Evolutionary conservation across 2,113 vertebrate species (phyloP).

Genomic region (Mustela lutreola): DNA sequence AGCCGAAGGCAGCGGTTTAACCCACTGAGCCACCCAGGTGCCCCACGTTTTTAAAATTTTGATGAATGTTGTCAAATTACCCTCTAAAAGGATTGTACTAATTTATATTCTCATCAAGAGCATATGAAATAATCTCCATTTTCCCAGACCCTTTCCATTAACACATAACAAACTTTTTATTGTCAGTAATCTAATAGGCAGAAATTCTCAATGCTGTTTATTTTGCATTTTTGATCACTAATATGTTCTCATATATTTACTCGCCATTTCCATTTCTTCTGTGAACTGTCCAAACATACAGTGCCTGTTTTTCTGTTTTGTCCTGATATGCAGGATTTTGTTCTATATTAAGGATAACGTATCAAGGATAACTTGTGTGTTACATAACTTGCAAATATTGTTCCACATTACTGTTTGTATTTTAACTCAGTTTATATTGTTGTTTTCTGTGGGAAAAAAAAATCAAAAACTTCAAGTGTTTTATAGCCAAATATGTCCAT

Average conservation of each 20-base stretch:
- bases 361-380: background rate
- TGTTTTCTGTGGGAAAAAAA: background rate
- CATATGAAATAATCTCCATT: background rate
- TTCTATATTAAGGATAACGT: background rate
- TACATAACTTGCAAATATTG: background rate
- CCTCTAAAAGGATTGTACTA: background rate
- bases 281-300: background rate
- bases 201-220: background rate
- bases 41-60: background rate
- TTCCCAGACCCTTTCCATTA: background rate
- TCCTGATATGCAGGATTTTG: background rate
- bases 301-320: background rate
- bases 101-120: background rate
- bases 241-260: background rate
- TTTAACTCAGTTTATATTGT: background rate
- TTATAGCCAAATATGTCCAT: background rate
- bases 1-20: too few species aligned
- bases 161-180: background rate
- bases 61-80: background rate
- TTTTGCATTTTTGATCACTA: background rate
- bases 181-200: background rate
- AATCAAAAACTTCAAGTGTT: background rate
- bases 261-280: background rate
- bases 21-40: too few species aligned
- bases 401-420: background rate